These are phyloP conservation scores for Xenopus laevis DNA, from an alignment of 2,113 vertebrate genomes.

Conservation along the genomic window DNA sequence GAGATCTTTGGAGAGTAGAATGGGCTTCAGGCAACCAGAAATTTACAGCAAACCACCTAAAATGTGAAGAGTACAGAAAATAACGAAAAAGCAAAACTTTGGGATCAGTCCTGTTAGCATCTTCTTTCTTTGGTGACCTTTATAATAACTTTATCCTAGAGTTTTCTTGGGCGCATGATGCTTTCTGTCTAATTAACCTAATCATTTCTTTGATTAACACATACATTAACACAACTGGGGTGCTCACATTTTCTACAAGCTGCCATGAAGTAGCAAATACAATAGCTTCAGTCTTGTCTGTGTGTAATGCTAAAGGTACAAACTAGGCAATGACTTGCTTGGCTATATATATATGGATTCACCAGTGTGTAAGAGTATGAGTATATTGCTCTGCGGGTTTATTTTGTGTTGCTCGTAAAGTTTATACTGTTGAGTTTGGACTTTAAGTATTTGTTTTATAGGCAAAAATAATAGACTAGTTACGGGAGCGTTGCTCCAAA, in stretches of 20 bases:
- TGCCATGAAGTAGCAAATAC: conserved; percentile 2
- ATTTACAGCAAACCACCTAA: too few species aligned
- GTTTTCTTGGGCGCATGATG: conserved; percentile 5
- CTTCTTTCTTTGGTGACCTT: too few species aligned
- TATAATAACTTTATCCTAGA: neutral
- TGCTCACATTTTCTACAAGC: neutral
- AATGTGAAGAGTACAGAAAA: too few species aligned
- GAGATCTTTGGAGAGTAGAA: too few species aligned
- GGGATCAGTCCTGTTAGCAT: too few species aligned
- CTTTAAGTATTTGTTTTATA: too few species aligned
- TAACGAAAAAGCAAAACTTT: too few species aligned
- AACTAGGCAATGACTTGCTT: conserved; percentile 71
- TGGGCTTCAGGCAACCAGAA: too few species aligned
- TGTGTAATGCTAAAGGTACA: conserved; percentile 74
- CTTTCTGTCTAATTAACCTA: conserved; percentile 4
- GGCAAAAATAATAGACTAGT: too few species aligned
- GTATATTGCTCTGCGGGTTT: conserved; percentile 55
- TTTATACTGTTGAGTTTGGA: too few species aligned
- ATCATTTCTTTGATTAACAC: neutral
- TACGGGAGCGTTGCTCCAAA: too few species aligned
- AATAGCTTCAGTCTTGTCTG: conserved; percentile 73
- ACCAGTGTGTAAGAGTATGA: conserved; percentile 77
- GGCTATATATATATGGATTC: conserved; percentile 75
- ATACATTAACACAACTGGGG: too few species aligned
- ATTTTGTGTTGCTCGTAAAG: neutral